Conservation (phyloP, 2,888 invertebrate species). For the Phengaris arion region DNA sequence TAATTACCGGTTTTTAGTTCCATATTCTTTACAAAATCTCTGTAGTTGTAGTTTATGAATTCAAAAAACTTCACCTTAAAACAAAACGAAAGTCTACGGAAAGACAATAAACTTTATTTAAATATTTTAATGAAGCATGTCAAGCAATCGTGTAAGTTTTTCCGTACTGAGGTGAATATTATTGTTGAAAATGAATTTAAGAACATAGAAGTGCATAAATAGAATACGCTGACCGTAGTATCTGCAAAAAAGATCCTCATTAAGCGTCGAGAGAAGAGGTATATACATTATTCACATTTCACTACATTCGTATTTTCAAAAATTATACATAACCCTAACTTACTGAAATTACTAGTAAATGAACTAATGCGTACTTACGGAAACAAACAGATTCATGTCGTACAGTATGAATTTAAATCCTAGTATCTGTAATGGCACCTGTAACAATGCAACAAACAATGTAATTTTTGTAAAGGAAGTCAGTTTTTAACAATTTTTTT, state of each 20-base stretch:
- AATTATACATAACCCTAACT: too few species aligned
- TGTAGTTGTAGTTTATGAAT: neutral
- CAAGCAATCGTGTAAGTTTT: neutral
- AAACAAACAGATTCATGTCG: conserved; percentile 20
- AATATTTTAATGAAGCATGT: neutral
- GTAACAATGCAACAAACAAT: conserved; percentile 27
- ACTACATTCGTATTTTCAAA: too few species aligned
- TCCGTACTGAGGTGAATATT: neutral
- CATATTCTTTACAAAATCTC: too few species aligned
- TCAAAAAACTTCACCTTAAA: neutral
- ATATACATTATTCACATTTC: too few species aligned
- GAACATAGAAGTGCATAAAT: conserved; percentile 19
- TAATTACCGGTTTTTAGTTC: too few species aligned
- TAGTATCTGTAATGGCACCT: conserved; percentile 19
- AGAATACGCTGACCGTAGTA: conserved; percentile 23
- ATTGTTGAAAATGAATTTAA: neutral
- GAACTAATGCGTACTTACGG: conserved; percentile 1
- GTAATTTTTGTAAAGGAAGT: too few species aligned
- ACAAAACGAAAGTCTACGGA: neutral
- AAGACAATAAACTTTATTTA: neutral
- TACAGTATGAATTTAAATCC: conserved; percentile 22
- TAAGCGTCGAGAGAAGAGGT: too few species aligned
- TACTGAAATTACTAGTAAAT: neutral
- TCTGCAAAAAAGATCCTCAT: neutral
- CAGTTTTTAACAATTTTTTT: too few species aligned